A percentile compares a stretch with the other conserved stretches of the same genome.
These are phyloP conservation scores for Luscinia luscinia DNA, from an alignment of 2,797 vertebrate genomes.

Conservation along the genomic window DNA sequence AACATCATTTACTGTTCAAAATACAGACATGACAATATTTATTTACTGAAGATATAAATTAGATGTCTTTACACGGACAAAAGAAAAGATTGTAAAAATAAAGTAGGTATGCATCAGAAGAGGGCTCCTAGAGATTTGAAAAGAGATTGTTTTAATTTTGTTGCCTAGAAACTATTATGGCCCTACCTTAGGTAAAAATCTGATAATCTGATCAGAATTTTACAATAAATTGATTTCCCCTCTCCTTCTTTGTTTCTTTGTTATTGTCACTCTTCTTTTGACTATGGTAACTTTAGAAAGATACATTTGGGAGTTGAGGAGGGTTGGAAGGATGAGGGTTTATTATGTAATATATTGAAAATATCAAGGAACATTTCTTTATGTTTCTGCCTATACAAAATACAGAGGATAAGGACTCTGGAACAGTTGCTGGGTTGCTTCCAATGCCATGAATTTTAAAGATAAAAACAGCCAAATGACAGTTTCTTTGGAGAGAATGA, in stretches of 20 bases:
- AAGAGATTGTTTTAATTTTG: not conserved
- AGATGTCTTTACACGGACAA: not conserved
- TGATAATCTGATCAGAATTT: not conserved
- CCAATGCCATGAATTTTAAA: not conserved
- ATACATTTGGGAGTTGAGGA: fast-evolving
- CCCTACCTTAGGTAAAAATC: not conserved
- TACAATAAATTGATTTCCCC: not conserved
- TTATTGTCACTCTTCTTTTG: not conserved
- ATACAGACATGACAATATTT: not conserved
- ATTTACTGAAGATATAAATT: not conserved
- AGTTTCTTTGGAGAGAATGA: not conserved
- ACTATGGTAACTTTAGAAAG: not conserved
- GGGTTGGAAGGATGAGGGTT: not conserved
- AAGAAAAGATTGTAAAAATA: not conserved
- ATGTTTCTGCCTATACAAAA: not conserved
- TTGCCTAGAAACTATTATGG: not conserved
- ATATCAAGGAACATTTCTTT: not conserved
- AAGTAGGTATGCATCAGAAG: not conserved
- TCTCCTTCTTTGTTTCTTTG: not conserved
- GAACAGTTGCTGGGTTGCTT: not conserved
- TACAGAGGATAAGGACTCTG: not conserved
- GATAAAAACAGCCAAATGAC: not conserved
- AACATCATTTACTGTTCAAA: not conserved
- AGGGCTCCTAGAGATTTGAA: not conserved
- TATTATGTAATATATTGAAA: not conserved